phyloP scores from a whole-genome alignment of 2,888 invertebrate genomes.

The Phania funesta region DNA sequence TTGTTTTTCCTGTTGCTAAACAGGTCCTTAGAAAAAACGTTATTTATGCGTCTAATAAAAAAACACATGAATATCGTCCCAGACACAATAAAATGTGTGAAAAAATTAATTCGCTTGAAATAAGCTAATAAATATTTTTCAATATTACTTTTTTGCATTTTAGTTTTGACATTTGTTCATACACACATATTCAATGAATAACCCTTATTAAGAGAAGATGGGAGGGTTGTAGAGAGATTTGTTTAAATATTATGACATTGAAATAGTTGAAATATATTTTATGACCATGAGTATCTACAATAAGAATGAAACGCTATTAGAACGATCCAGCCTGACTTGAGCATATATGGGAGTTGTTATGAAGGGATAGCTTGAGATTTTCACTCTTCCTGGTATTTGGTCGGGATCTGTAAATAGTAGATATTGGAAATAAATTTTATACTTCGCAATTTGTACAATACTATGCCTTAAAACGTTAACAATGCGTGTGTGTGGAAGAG shows the following conservation, averaged over 20 bases:
- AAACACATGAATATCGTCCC: background rate
- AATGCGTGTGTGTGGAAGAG: no score
- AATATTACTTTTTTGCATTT: conserved; percentile 12
- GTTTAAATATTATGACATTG: background rate
- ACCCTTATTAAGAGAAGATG: background rate
- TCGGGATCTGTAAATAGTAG: no score
- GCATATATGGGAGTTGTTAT: no score
- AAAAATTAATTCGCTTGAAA: conserved; percentile 16
- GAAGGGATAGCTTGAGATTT: no score
- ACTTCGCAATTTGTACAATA: no score
- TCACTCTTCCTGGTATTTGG: no score
- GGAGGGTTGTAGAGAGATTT: background rate
- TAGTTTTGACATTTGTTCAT: background rate
- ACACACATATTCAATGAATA: background rate
- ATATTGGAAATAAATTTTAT: no score
- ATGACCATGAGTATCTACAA: no score
- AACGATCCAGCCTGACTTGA: no score
- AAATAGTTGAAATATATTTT: no score
- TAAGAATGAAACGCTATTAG: no score
- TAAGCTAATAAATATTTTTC: conserved; percentile 37
- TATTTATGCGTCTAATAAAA: conserved; percentile 62
- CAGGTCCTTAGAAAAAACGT: conserved; percentile 14
- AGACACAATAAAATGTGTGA: background rate
- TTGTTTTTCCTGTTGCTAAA: conserved; percentile 64
- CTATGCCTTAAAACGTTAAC: no score